A percentile compares a stretch with the other conserved stretches of the same genome.
phyloP scores from a whole-genome alignment of 2,797 vertebrate species.

The Molothrus ater region DNA sequence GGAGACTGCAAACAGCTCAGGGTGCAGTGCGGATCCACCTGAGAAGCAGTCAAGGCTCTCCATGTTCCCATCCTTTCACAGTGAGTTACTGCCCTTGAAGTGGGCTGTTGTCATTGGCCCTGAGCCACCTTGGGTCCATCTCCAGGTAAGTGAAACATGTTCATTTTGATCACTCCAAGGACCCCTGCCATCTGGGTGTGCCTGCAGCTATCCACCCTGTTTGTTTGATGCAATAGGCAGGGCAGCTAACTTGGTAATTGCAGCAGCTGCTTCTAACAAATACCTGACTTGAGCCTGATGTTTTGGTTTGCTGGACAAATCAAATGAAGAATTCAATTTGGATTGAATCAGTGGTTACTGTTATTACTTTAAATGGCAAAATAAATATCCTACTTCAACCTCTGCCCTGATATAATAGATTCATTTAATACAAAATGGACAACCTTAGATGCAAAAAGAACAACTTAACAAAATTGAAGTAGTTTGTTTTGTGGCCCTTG shows the following conservation, averaged over 20 bases:
- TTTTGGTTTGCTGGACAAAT: not conserved
- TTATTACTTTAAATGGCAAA: slow-evolving; percentile 27
- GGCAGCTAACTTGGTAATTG: not conserved
- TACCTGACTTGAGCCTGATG: not conserved
- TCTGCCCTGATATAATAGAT: not conserved
- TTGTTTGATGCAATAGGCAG: not conserved
- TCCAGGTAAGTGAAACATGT: not conserved
- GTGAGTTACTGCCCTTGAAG: not conserved
- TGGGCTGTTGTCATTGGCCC: not conserved
- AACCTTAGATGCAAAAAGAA: not conserved
- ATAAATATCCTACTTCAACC: not conserved
- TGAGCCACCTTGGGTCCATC: not conserved
- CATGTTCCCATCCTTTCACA: accelerated
- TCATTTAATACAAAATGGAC: not conserved
- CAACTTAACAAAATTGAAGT: not conserved
- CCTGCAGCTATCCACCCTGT: not conserved
- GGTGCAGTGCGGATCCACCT: accelerated
- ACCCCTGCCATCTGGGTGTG: not conserved
- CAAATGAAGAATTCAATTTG: not conserved
- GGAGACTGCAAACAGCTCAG: not conserved
- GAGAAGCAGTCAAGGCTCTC: not conserved
- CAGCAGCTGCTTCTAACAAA: not conserved
- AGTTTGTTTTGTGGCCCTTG: not conserved
- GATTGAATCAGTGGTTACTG: not conserved
- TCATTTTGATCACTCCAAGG: not conserved